Evolutionary conservation across 2,888 invertebrate genomes (phyloP), one percentile per base, ranked within the genome.

Genomic region (Muschampia plurimacula): DNA sequence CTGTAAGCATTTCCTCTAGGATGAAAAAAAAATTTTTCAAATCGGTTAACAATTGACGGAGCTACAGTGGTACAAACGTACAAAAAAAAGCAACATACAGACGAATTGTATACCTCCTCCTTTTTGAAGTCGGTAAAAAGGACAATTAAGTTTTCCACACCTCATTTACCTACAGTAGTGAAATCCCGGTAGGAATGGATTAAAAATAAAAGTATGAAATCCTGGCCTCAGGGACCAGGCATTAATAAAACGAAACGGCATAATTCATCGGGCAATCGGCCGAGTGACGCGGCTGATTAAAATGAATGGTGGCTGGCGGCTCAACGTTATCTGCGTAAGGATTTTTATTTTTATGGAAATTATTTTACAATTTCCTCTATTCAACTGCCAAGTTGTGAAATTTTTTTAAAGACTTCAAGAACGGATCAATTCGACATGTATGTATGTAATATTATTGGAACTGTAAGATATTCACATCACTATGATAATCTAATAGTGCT

Each of bases 261-360:
- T 72, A 67, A 72, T 72, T 67, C 66, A 72, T 46, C 60, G 49
- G 46, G 13, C 57, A 67, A 72, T 72, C 66, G 66, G 36, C 66
- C 59, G 57, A 57, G 59, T 66, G 65, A 71, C 59, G 46, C 44
- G 46, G 39, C 66, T 72, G 60, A 72, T 72, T 72, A 67, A 62
- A 52, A 72, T 62, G 49, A 72, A 71, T 59, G 59, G 59, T 32
- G 44, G 52, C 32, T 28, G 69, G 28, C 28, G 57, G 57, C 55
- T 55, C 55, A 55, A 15, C 15, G 55, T 3, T 55, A 55, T 55
- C 55, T 55, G 55, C 55, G 13, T 39, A 39, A 15, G 62, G 62
- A 39, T 22, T 22, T 22, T 22, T 22, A 22, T 22, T 32, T 60
- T 60, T 60, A 60, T 60, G 13, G 60, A 49, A n/a, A 63, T 41